Base-by-base conservation (phyloP, 2,797 vertebrate species). In the Crax fasciolata region DNA sequence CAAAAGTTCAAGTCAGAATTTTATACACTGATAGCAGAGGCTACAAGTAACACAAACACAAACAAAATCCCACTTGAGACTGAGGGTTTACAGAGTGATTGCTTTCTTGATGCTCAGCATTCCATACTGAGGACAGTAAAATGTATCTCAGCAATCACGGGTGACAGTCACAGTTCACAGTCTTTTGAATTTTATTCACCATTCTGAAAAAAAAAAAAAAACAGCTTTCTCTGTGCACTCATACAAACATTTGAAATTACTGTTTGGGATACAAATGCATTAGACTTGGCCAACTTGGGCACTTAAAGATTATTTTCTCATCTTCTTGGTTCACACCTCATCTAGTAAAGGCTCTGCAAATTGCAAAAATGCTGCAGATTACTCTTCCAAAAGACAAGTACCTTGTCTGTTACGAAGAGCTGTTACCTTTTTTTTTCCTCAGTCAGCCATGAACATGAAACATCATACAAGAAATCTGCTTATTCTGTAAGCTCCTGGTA, bases 1-100 rank as follows among this genome's bases (percentile, higher is more conserved):
- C 85, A 94, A 76, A 94, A 95, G 67, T 91, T 68, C 65, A 73
- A 81, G 54, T 58, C 16, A 66, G 87, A 93, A 78, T 91, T 94
- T 88, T 70, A 88, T 67, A 91, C 43, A 55, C 38, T 84, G 20
- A 35, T 72, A 90, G 43, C 18, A 91, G 43, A 90, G 70, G 35
- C 81, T 88, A 75, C 48, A 91, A 91, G 86, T 55, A 88, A 70
- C 35, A 76, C 44, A 54, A 54, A 41, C 10, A 3, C 38, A 87
- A 84, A 92, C 4, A 65, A 65, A 93, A 94, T 65, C 30, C 58
- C 55, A 46, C 0, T 0, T 81, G 73, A 86, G 58, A 65, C 11
- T 27, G 38, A 83, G 21, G 58, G 16, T 16, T 85, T 83, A 43
- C 61, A 96, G 71, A 72, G 3, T 0, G 2, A 32, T 16, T 52